Conservation (phyloP, 2,113 vertebrate species). For the Tricholaema leucomelas region DNA sequence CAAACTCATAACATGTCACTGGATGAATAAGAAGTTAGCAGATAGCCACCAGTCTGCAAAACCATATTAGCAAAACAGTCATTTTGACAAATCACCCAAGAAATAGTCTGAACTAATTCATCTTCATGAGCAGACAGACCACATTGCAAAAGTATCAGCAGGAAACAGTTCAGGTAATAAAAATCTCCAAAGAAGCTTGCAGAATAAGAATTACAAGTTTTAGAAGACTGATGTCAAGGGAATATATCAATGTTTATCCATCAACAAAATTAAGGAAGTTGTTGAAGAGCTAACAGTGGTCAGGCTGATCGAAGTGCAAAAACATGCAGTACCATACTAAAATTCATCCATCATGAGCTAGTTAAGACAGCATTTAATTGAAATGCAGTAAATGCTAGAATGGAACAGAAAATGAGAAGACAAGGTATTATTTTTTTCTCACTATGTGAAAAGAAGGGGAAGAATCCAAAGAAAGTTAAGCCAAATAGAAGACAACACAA, state of each 20-base stretch:
- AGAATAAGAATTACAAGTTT: not conserved
- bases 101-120: not conserved
- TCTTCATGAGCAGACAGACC: not conserved
- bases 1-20: not conserved
- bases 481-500: conserved; percentile 21
- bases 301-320: not conserved
- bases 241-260: not conserved
- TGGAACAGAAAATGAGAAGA: conserved; percentile 14
- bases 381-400: not conserved
- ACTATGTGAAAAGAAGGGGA: not conserved
- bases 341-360: not conserved
- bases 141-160: not conserved
- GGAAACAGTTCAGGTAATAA: not conserved
- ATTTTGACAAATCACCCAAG: not conserved
- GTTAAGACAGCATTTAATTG: not conserved
- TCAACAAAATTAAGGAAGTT: not conserved
- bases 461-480: conserved; percentile 30
- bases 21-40: not conserved
- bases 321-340: not conserved
- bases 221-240: not conserved
- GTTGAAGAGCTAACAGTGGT: not conserved
- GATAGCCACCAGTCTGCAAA: not conserved
- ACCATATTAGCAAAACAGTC: not conserved
- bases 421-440: conserved; percentile 9
- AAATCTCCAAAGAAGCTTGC: not conserved